A percentile compares a stretch with the other conserved stretches of the same genome.
These are phyloP conservation scores for Eledone cirrhosa DNA, from an alignment of 2,888 invertebrate genomes.

Conservation along the genomic window DNA sequence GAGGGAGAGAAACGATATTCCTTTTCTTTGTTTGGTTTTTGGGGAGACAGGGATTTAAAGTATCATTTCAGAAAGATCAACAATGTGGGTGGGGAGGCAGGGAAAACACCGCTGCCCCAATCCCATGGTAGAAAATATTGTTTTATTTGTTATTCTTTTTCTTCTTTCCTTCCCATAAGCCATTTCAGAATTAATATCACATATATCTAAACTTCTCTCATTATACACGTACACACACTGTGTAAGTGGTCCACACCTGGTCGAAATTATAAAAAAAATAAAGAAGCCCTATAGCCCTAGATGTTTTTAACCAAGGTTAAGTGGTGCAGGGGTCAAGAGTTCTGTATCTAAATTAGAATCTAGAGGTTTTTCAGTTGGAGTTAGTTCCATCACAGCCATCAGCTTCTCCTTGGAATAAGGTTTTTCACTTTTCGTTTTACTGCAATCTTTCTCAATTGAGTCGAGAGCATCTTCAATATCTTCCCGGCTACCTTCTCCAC, in stretches of 20 bases:
- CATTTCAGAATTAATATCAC: no score
- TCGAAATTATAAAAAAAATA: neutral
- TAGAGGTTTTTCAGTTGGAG: constrained; percentile 9
- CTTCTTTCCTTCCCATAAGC: no score
- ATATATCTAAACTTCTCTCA: no score
- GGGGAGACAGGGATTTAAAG: no score
- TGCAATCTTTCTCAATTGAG: neutral
- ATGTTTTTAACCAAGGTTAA: neutral
- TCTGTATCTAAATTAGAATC: constrained; percentile 2
- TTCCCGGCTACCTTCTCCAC: neutral
- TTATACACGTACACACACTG: neutral
- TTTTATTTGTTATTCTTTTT: no score
- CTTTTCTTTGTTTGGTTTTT: no score
- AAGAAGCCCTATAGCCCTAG: neutral
- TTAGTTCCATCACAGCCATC: constrained; percentile 23
- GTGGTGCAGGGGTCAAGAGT: neutral
- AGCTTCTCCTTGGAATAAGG: constrained; percentile 3
- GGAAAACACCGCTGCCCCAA: no score
- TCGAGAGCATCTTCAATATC: constrained; percentile 3
- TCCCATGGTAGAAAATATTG: no score
- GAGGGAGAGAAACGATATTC: no score
- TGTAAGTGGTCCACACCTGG: neutral
- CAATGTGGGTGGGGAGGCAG: no score
- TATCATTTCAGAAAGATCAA: no score
- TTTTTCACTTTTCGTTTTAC: neutral